Conservation (phyloP, 2,797 vertebrate species). For the Bovichtus variegatus region DNA sequence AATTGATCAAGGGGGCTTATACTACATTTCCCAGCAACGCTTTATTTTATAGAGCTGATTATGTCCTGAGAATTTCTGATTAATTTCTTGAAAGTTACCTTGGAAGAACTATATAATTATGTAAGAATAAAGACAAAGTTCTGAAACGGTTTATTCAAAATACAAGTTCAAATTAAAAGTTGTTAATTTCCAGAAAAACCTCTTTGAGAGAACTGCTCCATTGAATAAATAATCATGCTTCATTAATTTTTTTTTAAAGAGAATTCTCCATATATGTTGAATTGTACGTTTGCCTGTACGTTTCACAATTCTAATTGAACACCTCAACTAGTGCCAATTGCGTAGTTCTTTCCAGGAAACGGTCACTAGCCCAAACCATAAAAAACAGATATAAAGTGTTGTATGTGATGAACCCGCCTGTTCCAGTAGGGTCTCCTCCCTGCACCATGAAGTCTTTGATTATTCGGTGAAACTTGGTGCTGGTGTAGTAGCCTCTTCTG, state of each 20-base stretch:
- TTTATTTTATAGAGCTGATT: neutral
- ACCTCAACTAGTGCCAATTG: neutral
- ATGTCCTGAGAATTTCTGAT: neutral
- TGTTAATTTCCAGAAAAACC: too few relatives aligned
- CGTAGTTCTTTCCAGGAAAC: neutral
- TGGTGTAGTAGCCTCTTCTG: constrained; percentile 94
- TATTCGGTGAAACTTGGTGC: constrained; percentile 93
- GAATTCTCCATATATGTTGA: neutral
- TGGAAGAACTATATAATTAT: neutral
- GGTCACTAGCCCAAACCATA: neutral
- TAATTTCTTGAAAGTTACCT: neutral
- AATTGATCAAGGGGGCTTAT: neutral
- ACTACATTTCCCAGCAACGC: neutral
- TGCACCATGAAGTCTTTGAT: constrained; percentile 98
- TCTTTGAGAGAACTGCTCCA: neutral
- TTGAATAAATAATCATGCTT: neutral
- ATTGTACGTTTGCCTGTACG: neutral
- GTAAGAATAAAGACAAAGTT: neutral
- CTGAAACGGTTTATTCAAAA: neutral
- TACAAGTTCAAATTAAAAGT: too few relatives aligned
- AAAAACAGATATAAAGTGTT: neutral
- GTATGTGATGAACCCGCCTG: constrained; percentile 80
- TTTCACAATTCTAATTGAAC: neutral
- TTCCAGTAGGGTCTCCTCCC: constrained; percentile 93
- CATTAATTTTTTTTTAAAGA: neutral